Base-by-base conservation (phyloP, 1,140 invertebrate genomes). In the Halesus radiatus region DNA sequence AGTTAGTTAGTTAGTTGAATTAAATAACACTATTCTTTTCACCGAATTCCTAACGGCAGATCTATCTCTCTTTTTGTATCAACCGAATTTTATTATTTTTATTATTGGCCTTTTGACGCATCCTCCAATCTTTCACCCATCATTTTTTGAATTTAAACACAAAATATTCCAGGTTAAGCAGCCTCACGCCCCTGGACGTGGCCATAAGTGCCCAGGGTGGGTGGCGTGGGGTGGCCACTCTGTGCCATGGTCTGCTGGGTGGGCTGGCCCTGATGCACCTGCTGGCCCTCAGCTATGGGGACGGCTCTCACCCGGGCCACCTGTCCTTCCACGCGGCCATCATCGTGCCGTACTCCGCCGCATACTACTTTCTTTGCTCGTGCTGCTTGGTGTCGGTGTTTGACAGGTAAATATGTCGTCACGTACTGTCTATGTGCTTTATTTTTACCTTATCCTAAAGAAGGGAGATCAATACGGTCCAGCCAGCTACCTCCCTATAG, bases 341-440 rank as follows among this genome's bases (percentile, higher is more conserved):
- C 6, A 88, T 88, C 0, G 88, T 89, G 87, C 89, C 89, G 3
- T 90, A 90, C 76, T 88, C 89, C 1, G 88, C 88, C 3, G 84
- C 87, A 1, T 90, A 90, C 73, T 90, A 88, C 76, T 89, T 89
- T 84, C 87, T 90, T 60, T 90, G 89, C 70, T 86, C 88, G 0
- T 83, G 88, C 72, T 89, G 88, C 83, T 70, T 90, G 54, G 81
- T 90, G 3, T 89, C 88, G 2, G 89, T 89, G 64, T 84, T 90
- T 75, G 88, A 90, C 83, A 86, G 88, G 88, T 90, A 76, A 84
- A 26, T 26, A 45, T 45, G 10, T 32, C 32, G 7, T 32, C 32
- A 5, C 0, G 2, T 32, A 7, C 32, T 54, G 18, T 0, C 0
- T 54, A 8, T 54, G 53, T 16, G 18, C 23, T 10, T 26, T 15